Conservation (phyloP, 2,113 vertebrate genomes). For the Oncorhynchus clarkii region DNA sequence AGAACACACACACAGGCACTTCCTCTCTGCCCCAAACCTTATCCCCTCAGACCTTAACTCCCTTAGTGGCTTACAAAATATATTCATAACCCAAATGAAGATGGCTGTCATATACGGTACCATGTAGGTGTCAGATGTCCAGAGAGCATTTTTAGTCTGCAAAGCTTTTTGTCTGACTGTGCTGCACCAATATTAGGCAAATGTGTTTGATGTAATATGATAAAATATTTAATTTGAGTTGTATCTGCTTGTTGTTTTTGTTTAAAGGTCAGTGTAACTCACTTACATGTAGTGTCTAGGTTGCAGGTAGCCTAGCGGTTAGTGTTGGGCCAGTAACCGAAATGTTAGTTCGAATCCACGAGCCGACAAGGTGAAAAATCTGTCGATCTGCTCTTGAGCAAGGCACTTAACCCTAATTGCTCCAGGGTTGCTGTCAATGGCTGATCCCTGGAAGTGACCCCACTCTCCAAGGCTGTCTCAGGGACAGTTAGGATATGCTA, state of each 20-base stretch:
- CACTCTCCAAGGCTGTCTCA: too few species aligned
- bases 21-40: background rate
- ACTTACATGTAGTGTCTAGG: background rate
- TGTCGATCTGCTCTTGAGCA: too few species aligned
- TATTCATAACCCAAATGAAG: background rate
- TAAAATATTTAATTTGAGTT: constrained; percentile 46
- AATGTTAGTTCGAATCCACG: too few species aligned
- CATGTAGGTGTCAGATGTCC: background rate
- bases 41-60: background rate
- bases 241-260: background rate
- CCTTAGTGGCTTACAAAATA: constrained; percentile 45
- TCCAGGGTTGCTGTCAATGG: too few species aligned
- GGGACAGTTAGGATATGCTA: too few species aligned
- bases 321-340: too few species aligned
- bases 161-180: constrained; percentile 3
- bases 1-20: background rate
- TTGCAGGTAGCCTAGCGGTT: too few species aligned
- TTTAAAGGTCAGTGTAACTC: too few species aligned
- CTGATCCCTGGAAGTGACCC: too few species aligned
- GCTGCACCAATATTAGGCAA: constrained; percentile 3
- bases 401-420: too few species aligned
- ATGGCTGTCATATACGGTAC: background rate
- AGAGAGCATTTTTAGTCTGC: constrained; percentile 9
- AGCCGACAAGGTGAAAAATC: too few species aligned
- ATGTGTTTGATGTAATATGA: constrained; percentile 53